Percentiles rank a stretch among this genome's conserved stretches.
Evolutionary conservation across 2,888 invertebrate genomes (phyloP).

Genomic region (Alviniconcha strummeri): DNA sequence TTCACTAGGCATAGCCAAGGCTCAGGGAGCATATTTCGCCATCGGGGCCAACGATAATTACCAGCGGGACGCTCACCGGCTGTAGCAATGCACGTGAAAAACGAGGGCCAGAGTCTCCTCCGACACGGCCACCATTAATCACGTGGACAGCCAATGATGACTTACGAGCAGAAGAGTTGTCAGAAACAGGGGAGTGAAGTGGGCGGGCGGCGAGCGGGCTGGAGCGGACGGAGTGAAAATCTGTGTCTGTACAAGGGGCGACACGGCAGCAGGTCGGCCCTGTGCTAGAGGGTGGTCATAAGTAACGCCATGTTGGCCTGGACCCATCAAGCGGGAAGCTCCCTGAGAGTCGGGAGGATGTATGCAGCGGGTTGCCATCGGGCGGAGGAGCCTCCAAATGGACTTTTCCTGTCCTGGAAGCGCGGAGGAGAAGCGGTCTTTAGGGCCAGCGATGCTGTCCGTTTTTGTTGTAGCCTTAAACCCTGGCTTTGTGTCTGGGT

Average conservation of each 20-base stretch:
- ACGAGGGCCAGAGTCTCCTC: conserved; percentile 20
- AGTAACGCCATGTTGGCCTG: conserved; percentile 11
- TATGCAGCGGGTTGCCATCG: background rate
- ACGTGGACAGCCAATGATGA: conserved; percentile 36
- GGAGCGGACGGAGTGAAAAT: conserved; percentile 33
- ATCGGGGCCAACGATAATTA: background rate
- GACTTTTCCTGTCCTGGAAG: conserved; percentile 37
- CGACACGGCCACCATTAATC: conserved; percentile 39
- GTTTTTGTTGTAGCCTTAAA: background rate
- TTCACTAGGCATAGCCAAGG: too few relatives aligned
- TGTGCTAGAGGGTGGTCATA: conserved; percentile 19
- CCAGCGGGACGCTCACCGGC: background rate
- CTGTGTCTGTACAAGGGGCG: conserved; percentile 19
- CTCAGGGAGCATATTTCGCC: background rate
- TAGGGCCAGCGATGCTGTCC: too few relatives aligned
- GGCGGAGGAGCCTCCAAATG: conserved; percentile 35
- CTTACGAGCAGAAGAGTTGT: conserved; percentile 27
- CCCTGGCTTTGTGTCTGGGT: background rate
- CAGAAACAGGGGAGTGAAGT: conserved; percentile 2
- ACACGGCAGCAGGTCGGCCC: conserved; percentile 23
- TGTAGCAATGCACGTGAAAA: conserved; percentile 8
- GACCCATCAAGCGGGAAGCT: background rate
- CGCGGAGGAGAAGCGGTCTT: conserved; percentile 8
- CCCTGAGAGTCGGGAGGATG: background rate
- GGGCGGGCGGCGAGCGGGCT: background rate